Percentiles rank a stretch among this genome's conserved stretches.
These are phyloP conservation scores for Cairina moschata DNA, from an alignment of 2,113 vertebrate genomes.

Conservation along the genomic window DNA sequence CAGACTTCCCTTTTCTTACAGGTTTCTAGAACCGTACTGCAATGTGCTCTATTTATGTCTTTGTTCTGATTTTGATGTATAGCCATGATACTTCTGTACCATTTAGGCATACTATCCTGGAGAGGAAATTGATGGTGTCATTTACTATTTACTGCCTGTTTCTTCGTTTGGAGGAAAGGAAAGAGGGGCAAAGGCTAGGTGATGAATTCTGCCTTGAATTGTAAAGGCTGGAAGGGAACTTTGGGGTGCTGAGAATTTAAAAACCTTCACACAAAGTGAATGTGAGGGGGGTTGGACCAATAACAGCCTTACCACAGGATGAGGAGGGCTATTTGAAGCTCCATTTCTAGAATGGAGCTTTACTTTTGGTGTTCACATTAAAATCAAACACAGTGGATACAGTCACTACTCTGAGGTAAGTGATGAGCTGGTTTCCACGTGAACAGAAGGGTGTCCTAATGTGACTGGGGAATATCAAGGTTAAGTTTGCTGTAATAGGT, in stretches of 20 bases:
- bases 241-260: background rate
- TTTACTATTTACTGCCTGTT: too few species aligned
- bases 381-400: background rate
- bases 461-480: background rate
- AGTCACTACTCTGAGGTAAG: background rate
- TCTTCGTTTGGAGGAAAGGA: too few species aligned
- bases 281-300: background rate
- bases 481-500: background rate
- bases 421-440: background rate
- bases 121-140: background rate
- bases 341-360: background rate
- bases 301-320: background rate
- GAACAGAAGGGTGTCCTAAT: background rate
- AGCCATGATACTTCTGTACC: background rate
- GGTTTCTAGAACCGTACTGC: slow-evolving; percentile 75
- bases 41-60: slow-evolving; percentile 86
- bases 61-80: slow-evolving; percentile 70
- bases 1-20: background rate
- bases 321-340: background rate
- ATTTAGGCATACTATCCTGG: background rate
- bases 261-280: background rate
- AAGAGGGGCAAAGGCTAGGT: background rate
- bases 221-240: background rate
- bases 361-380: background rate
- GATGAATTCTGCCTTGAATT: background rate